A percentile compares a stretch with the other conserved stretches of the same genome.
phyloP scores from a whole-genome alignment of 2,888 invertebrate species.

The Agrilus cyanescens region DNA sequence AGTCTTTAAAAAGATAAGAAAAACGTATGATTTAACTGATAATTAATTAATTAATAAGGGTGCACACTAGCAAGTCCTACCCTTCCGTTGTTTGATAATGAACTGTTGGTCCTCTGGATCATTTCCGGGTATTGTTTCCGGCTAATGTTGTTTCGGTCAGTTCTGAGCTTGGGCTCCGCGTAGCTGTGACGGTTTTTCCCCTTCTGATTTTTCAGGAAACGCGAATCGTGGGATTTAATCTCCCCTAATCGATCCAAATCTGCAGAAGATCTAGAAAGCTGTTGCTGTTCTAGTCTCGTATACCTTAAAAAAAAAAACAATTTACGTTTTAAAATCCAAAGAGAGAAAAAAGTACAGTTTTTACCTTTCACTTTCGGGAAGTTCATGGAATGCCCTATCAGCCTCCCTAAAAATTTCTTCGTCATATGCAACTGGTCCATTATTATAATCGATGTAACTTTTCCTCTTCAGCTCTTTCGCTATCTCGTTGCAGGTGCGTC shows the following conservation, averaged over 20 bases:
- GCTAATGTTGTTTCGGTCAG: constrained; percentile 21
- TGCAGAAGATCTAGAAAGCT: constrained; percentile 26
- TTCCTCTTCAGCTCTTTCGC: constrained; percentile 38
- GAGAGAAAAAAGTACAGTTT: constrained; percentile 10
- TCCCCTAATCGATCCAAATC: constrained; percentile 27
- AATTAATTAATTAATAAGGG: constrained; percentile 26
- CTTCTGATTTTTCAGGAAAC: constrained; percentile 28
- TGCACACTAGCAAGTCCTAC: constrained; percentile 36
- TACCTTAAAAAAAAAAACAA: constrained; percentile 9
- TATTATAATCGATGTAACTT: constrained; percentile 34
- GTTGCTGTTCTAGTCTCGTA: constrained; percentile 29
- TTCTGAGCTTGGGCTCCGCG: constrained; percentile 50
- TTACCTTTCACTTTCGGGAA: constrained; percentile 42
- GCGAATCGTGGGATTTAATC: constrained; percentile 20
- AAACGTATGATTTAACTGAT: too few species aligned
- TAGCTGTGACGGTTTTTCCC: constrained; percentile 45
- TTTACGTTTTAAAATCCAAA: too few species aligned
- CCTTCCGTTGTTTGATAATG: constrained; percentile 31
- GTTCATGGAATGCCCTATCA: constrained; percentile 34
- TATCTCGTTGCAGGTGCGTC: constrained; percentile 35
- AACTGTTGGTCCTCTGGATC: constrained; percentile 33
- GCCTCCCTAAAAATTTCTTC: constrained; percentile 20
- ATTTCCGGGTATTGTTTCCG: constrained; percentile 30
- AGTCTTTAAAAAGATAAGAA: too few species aligned
- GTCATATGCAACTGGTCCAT: constrained; percentile 14